Evolutionary conservation across 2,888 invertebrate genomes (phyloP), one percentile per base, ranked within the genome.

Genomic region (Ichneumon xanthorius): DNA sequence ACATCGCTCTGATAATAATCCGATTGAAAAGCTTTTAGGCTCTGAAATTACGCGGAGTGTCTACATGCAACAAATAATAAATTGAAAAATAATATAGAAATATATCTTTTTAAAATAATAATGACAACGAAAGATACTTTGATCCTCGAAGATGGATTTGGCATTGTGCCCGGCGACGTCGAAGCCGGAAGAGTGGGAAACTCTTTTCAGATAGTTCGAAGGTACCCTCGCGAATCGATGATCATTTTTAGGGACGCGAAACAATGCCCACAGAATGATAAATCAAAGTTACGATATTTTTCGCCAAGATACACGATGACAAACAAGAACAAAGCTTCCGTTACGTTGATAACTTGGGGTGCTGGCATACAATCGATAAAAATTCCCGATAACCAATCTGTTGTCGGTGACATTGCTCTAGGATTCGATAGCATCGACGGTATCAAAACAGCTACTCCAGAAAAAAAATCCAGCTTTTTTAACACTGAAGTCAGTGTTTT

Each of bases 391-490:
- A 93, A 92, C 61, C 89, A 93, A 58, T 95, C 95, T 16, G 90
- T 94, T 65, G 26, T 94, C 2, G 94, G 93, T 2, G 96, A 96
- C 90, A 93, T 96, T 45, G 94, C 94, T 2, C 92, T 95, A 16
- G 96, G 96, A 61, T 96, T 95, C 89, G 95, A 95, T 88, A 92
- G 93, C 81, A 91, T 95, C 58, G 89, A 94, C 85, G 95, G 95
- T 95, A 93, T 50, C 50, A 19, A 16, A 48, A 48, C 9, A 16
- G 16, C 9, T 26, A 26, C 58, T 58, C 26, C 9, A 22, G 4
- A 22, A 58, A 58, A 26, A 53, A 9, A n/a, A 90, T 84, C 48
- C n/a, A 16, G 2, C 1, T 16, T 11, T 71, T 45, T 14, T 50
- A 16, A 33, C 45, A 30, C 30, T 73, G 48, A 70, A 53, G 26